Percentiles rank a stretch among this genome's conserved stretches.
Conservation (phyloP, 64 coral and sea anemone species). For the Hydrozoanthus tunicans region DNA sequence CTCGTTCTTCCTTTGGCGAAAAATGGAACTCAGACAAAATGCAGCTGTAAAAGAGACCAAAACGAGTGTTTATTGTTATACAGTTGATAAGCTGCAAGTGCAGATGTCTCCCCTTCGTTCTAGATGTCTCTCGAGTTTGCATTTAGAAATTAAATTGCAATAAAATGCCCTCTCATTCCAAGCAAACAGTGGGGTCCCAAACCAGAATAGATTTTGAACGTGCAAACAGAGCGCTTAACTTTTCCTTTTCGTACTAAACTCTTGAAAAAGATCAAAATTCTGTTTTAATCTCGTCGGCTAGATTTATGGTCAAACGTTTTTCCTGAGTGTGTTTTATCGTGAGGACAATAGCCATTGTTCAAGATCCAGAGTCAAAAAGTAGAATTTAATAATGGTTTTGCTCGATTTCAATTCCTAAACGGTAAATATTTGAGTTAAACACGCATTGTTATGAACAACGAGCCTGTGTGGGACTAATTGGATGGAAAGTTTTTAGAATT, state of each 20-base stretch:
- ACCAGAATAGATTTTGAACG: conserved; percentile 1
- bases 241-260: not conserved
- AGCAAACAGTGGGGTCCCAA: conserved; percentile 12
- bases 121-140: not conserved
- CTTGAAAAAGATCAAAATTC: not conserved
- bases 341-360: conserved; percentile 43
- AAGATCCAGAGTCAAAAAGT: conserved; percentile 28
- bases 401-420: conserved; percentile 38
- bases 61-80: conserved; percentile 46
- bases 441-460: conserved; percentile 46
- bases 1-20: not conserved
- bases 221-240: not conserved
- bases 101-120: conserved; percentile 15
- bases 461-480: conserved; percentile 31
- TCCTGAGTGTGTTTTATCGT: conserved; percentile 17
- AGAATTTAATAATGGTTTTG: conserved; percentile 50
- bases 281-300: conserved; percentile 3
- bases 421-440: conserved; percentile 59
- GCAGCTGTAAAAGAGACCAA: not conserved
- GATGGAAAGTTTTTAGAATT: conserved; percentile 1
- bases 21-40: not conserved
- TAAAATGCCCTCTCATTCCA: not conserved
- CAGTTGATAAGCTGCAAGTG: conserved; percentile 32
- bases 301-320: not conserved
- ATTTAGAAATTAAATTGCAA: not conserved